These are phyloP conservation scores for Acanthosepion lycidas DNA, from an alignment of 2,888 invertebrate genomes.

Conservation along the genomic window DNA sequence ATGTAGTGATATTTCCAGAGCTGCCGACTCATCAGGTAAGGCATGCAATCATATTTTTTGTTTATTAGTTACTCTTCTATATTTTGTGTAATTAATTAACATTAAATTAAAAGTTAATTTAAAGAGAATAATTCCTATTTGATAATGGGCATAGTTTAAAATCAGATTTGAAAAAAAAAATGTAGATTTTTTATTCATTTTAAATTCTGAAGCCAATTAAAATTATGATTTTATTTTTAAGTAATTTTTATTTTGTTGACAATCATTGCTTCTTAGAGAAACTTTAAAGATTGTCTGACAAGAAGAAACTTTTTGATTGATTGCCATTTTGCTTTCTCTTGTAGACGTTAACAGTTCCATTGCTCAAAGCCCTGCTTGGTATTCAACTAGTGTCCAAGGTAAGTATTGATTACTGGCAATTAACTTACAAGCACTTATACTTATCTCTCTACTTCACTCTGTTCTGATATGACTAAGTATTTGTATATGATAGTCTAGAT, in stretches of 20 bases:
- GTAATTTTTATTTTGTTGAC: too few relatives aligned
- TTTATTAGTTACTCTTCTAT: background rate
- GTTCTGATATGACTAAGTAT: background rate
- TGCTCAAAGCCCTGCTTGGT: constrained; percentile 35
- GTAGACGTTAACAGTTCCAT: background rate
- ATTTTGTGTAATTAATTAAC: background rate
- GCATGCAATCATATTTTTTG: background rate
- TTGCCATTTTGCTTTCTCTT: background rate
- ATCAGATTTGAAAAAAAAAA: background rate
- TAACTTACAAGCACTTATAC: too few relatives aligned
- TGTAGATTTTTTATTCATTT: too few relatives aligned
- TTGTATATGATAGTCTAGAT: background rate
- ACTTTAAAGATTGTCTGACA: too few relatives aligned
- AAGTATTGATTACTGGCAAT: background rate
- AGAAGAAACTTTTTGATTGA: too few relatives aligned
- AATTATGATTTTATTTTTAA: background rate
- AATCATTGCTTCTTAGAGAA: too few relatives aligned
- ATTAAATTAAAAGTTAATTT: too few relatives aligned
- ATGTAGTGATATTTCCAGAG: background rate
- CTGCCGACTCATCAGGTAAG: background rate
- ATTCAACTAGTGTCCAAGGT: constrained; percentile 36
- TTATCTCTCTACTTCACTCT: too few relatives aligned
- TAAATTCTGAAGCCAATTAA: background rate
- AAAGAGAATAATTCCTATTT: too few relatives aligned
- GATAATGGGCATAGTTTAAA: background rate